Evolutionary conservation across 1,140 invertebrate species (phyloP), one percentile per base, ranked within the genome.

Genomic region (Drosophila pandora): DNA sequence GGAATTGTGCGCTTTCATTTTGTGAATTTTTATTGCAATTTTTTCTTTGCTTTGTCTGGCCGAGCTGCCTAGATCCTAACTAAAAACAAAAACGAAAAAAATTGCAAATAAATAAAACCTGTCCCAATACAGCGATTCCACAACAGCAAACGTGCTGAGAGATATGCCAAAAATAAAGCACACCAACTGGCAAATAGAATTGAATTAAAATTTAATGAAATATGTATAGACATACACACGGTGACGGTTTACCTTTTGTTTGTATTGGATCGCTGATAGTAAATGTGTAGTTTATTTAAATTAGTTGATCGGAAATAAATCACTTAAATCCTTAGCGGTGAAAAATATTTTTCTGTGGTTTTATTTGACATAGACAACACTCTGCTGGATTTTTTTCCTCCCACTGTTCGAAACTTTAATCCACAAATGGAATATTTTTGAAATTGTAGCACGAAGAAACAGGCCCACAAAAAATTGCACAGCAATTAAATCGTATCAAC

Each of bases 401-500:
- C 52, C 39, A 34, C 63, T 6, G 63, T 37, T 37, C 10, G 34
- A 10, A 37, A 37, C n/a, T 17, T 17, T 17, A 17, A 17, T 10
- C 43, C 21, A 2, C 1, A 56, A 23, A 52, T 43, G 37, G 43
- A 74, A 58, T 55, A 58, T 62, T 68, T 74, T 10, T 17, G 8
- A 47, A 76, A 76, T 32, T 43, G 45, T 39, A 21, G 32, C 39
- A 34, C 9, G 22, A 9, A n/a, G 23, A 8, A 58, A 5, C 2
- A 7, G 49, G 7, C 21, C 3, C 5, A 12, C 2, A 34, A 61
- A 72, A 79, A 67, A 59, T 22, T 52, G 45, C 39, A 43, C 23
- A 41, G 39, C 72, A 81, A 81, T 76, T 76, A 81, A 80, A 60
- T 69, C 55, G 57, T 59, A 72, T 77, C 72, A 71, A 58, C 59